Evolutionary conservation across 2,797 vertebrate species (phyloP), one percentile per base, ranked within the genome.

Genomic region (Pseudomugil gertrudae): DNA sequence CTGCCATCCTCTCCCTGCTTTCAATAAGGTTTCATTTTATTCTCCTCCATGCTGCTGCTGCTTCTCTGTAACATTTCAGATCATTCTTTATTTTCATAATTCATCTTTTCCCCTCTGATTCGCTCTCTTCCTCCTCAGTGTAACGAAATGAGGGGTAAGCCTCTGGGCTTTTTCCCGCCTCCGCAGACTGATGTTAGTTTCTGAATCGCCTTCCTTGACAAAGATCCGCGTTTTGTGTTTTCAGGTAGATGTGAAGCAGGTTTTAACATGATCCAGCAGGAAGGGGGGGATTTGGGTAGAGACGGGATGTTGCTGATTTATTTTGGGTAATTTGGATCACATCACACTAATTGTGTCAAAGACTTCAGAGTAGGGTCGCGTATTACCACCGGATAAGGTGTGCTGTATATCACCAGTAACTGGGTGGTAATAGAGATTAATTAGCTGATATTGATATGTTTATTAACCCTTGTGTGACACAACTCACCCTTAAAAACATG

Each of bases 171-270:
- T 40, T 29, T 56, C 23, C 58, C 72, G 29, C 60, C 55, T 50
- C 55, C 24, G 78, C 72, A 83, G 79, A 72, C 29, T 78, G 63
- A 86, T 80, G 70, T 54, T 79, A 82, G 81, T 75, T 73, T 71
- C 79, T 86, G 73, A 71, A 78, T 36, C 70, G 65, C 74, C 60
- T 63, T 19, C 10, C 23, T 11, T 57, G 61, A 84, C 79, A 79
- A 83, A 80, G 64, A 73, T 32, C 40, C 21, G 17, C 65, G 71
- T 72, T 88, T 84, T 78, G 66, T 65, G 66, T 63, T 79, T 74
- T 73, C 36, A 58, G 75, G 68, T 66, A 81, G 72, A 85, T 79
- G 69, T 69, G 80, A 63, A 66, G 64, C 84, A 87, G 76, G 81
- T 78, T 84, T 62, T 51, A 78, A 84, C 80, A 47, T 51, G 80